A percentile compares a stretch with the other conserved stretches of the same genome.
Evolutionary conservation across 2,888 invertebrate species (phyloP).

Genomic region (Terebella lapidaria): DNA sequence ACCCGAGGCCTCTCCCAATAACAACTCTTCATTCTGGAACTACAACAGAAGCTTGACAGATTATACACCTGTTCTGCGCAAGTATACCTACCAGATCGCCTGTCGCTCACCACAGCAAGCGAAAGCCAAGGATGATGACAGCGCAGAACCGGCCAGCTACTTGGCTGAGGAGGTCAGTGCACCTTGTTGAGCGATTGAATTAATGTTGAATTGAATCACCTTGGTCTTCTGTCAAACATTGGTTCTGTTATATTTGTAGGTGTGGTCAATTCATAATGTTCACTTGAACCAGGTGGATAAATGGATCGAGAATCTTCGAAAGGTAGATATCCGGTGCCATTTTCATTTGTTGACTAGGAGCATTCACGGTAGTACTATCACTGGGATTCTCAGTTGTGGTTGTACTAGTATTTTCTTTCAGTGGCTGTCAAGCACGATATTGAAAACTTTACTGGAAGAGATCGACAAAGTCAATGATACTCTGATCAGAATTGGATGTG

Average conservation of each 20-base stretch:
- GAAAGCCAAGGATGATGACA: neutral
- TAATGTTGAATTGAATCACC: too few species aligned
- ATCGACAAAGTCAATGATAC: constrained; percentile 68
- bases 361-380: too few species aligned
- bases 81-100: neutral
- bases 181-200: too few species aligned
- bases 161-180: neutral
- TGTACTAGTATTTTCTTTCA: too few species aligned
- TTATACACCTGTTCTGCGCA: neutral
- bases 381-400: too few species aligned
- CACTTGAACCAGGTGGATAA: too few species aligned
- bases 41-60: neutral
- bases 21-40: neutral
- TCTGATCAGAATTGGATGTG: constrained; percentile 65
- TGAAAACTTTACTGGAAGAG: constrained; percentile 70
- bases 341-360: too few species aligned
- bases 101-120: constrained; percentile 1
- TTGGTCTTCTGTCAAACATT: too few species aligned
- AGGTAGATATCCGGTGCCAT: too few species aligned
- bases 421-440: constrained; percentile 83
- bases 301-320: too few species aligned
- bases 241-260: too few species aligned
- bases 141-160: neutral
- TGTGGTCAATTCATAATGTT: too few species aligned
- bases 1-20: neutral